Base-by-base conservation (phyloP, 2,888 invertebrate species). In the Steinernema scapterisci region DNA sequence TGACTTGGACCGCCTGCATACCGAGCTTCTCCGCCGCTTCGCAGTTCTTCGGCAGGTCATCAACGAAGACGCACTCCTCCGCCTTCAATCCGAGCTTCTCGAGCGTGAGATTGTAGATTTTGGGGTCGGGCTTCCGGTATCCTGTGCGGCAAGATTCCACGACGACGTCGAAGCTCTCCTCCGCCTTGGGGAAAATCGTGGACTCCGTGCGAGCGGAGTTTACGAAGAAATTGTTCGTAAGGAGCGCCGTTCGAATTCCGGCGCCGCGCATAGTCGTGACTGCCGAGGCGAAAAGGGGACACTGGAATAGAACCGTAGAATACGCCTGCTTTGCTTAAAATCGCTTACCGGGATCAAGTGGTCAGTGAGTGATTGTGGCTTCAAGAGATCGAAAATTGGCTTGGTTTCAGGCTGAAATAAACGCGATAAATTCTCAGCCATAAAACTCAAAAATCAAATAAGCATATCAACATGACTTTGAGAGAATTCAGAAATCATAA, bases 211-310 rank as follows among this genome's bases (percentile, higher is more conserved):
- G 71, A 23, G 75, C 82, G 74, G 76, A 73, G 70, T 80, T 79
- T n/a, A 81, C 46, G 70, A 73, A 82, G 72, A 82, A 80, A 72
- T 82, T 83, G 71, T 83, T 83, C 9, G 83, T 83, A 44, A 83
- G 75, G 54, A 83, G 77, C 2, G 78, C 83, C 0, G 77, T 81
- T 56, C 82, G 83, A 72, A 82, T 77, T 0, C 82, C 83, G 27
- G 63, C 63, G 1, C 3, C 1, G 9, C 63, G 63, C 2, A 63
- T 63, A 2, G 5, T 25, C 31, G 27, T 38, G 13, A 63, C 31
- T 2, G 63, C 63, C 13, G 21, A 21, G 16, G 63, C 63, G 19
- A 63, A 63, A 31, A 27, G 31, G 31, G 63, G 31, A 13, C 63
- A 63, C 63, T 63, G 19, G 27, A 63, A 54, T 6, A 25, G 25